These are phyloP conservation scores for Nymphicus hollandicus DNA, from an alignment of 2,113 vertebrate genomes.

Conservation along the genomic window DNA sequence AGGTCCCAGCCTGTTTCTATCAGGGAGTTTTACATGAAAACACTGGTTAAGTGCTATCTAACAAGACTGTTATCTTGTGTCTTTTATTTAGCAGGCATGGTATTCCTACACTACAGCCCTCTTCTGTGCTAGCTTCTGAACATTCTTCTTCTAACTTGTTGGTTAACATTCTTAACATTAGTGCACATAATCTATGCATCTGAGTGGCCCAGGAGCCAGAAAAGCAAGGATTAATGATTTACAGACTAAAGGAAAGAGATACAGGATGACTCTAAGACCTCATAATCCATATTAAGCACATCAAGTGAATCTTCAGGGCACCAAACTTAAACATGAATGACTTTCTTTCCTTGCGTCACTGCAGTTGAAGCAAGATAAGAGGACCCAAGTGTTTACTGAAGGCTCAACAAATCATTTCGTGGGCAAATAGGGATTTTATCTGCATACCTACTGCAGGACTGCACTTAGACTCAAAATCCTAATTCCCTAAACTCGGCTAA, in stretches of 20 bases:
- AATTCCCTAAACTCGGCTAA: not conserved
- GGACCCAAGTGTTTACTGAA: not conserved
- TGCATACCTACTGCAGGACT: not conserved
- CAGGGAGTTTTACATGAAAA: not conserved
- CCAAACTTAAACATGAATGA: not conserved
- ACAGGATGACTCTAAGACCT: not conserved
- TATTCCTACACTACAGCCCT: not conserved
- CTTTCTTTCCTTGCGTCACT: rapidly evolving
- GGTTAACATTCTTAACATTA: not conserved
- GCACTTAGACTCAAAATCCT: not conserved
- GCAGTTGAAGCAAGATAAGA: not conserved
- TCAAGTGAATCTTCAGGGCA: not conserved
- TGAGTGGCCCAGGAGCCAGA: not conserved
- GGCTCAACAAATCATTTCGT: not conserved
- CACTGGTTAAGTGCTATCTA: not conserved
- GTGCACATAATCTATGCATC: not conserved
- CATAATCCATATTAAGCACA: not conserved
- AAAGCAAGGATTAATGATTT: slow-evolving; percentile 13
- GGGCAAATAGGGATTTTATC: not conserved
- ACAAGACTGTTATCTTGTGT: not conserved
- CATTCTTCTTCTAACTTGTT: not conserved
- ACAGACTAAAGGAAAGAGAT: slow-evolving; percentile 7
- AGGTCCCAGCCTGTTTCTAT: not conserved
- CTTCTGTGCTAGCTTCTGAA: not conserved
- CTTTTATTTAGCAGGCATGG: not conserved